Conservation (phyloP, 2,113 vertebrate species). For the Nerophis ophidion region DNA sequence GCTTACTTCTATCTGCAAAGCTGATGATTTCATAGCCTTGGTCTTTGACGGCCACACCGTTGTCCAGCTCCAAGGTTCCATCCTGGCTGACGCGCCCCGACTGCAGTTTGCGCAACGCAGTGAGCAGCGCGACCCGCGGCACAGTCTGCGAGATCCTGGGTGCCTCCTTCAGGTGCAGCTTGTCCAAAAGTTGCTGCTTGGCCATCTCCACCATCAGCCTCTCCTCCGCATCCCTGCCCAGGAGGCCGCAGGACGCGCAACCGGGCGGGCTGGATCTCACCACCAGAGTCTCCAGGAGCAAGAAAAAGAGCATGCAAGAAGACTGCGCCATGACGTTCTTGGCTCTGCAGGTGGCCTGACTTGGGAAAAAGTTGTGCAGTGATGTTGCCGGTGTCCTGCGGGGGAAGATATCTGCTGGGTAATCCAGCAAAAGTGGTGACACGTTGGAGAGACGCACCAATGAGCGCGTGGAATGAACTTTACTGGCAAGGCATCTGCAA, state of each 20-base stretch:
- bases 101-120: conserved; percentile 78
- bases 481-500: conserved; percentile 35
- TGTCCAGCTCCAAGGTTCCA: conserved; percentile 52
- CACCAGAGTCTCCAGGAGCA: conserved; percentile 37
- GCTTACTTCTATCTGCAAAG: conserved; percentile 88
- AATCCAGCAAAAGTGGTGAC: conserved; percentile 76
- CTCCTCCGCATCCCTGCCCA: conserved; percentile 70
- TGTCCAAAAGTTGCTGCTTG: conserved; percentile 84
- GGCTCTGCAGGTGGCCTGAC: background rate
- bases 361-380: conserved; percentile 2
- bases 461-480: conserved; percentile 59
- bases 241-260: conserved; percentile 69
- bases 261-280: conserved; percentile 38
- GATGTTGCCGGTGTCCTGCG: conserved; percentile 41
- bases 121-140: conserved; percentile 75
- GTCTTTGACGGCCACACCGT: conserved; percentile 49
- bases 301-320: conserved; percentile 41
- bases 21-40: conserved; percentile 90
- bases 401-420: conserved; percentile 63
- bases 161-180: conserved; percentile 81
- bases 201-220: conserved; percentile 77
- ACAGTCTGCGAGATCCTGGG: conserved; percentile 80
- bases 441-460: conserved; percentile 72
- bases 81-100: conserved; percentile 66
- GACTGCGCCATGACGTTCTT: conserved; percentile 25